Conservation (phyloP, 2,888 invertebrate genomes). For the Lepidocyrtinus sp. region DNA sequence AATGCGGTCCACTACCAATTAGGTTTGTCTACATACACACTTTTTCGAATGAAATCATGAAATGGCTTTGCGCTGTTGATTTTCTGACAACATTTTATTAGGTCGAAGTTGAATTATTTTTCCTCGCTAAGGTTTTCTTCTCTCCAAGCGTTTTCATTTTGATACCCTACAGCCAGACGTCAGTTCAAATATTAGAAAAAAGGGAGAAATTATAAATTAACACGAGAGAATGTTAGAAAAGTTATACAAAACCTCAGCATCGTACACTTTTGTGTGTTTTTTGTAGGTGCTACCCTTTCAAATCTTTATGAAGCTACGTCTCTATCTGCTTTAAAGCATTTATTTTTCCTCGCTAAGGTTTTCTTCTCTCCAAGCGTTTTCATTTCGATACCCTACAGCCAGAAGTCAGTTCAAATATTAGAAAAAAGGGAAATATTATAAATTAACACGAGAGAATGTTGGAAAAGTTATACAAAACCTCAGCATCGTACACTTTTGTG, state of each 20-base stretch:
- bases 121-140: background rate
- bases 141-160: background rate
- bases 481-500: background rate
- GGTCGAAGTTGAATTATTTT: background rate
- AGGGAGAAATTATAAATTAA: conserved; percentile 4
- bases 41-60: conserved; percentile 8
- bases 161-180: conserved; percentile 6
- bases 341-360: background rate
- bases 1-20: conserved; percentile 26
- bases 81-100: conserved; percentile 3
- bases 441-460: conserved; percentile 9
- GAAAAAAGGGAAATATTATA: background rate
- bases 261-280: too few species aligned
- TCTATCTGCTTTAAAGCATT: too few species aligned
- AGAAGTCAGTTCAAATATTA: conserved; percentile 10
- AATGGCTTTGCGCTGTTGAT: background rate
- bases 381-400: background rate
- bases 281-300: too few species aligned
- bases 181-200: background rate
- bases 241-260: too few species aligned
- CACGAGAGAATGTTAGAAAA: too few species aligned
- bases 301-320: too few species aligned
- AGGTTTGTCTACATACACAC: conserved; percentile 13
- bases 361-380: background rate
- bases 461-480: too few species aligned